Percentiles rank a stretch among this genome's conserved stretches.
These are phyloP conservation scores for Eupithecia insigniata DNA, from an alignment of 2,888 invertebrate genomes.

Conservation along the genomic window DNA sequence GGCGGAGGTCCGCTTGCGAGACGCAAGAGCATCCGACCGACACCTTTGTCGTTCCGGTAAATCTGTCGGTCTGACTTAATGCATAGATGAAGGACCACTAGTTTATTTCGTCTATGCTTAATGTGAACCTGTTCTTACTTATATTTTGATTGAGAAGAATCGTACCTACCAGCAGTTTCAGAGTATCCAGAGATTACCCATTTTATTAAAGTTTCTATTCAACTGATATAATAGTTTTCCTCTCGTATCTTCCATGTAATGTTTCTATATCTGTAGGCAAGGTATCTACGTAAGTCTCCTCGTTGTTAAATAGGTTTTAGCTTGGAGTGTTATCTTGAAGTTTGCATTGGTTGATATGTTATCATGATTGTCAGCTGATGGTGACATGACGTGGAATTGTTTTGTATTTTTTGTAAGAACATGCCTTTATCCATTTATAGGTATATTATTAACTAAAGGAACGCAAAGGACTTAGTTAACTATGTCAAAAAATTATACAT, in stretches of 20 bases:
- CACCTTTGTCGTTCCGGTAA: neutral
- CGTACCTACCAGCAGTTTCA: neutral
- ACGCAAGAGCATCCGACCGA: no score
- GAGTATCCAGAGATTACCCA: neutral
- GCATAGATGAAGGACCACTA: no score
- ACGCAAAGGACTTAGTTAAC: no score
- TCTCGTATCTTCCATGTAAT: neutral
- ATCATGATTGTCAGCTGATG: constrained; percentile 25
- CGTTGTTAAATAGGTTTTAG: neutral
- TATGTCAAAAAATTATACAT: no score
- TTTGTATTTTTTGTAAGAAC: constrained; percentile 6
- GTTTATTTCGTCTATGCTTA: no score
- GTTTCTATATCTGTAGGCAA: neutral
- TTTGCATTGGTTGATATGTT: constrained; percentile 20
- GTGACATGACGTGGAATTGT: constrained; percentile 12
- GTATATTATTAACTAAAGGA: no score
- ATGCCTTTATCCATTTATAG: no score
- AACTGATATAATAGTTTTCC: neutral
- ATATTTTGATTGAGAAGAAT: neutral
- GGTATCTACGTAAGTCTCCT: neutral
- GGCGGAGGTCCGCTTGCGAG: no score
- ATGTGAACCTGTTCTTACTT: neutral
- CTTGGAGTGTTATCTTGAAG: constrained; percentile 14
- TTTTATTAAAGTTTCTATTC: neutral
- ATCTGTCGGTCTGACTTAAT: neutral